A percentile compares a stretch with the other conserved stretches of the same genome.
Conservation (phyloP, 2,113 vertebrate genomes). For the Sinocyclocheilus rhinocerous region DNA sequence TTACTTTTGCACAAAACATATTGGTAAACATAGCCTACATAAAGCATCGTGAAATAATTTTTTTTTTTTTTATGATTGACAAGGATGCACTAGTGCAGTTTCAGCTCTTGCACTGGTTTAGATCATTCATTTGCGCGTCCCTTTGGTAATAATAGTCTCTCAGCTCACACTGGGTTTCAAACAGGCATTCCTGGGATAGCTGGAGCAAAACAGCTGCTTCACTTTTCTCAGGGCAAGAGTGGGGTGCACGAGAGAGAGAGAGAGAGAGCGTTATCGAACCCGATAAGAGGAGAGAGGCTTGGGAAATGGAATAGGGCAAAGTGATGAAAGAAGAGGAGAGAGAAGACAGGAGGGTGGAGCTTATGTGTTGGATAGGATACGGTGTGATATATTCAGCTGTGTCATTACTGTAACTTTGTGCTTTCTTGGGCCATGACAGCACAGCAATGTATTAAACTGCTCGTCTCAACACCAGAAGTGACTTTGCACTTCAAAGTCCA, state of each 20-base stretch:
- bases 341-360: background rate
- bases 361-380: slow-evolving; percentile 6
- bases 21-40: background rate
- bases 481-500: slow-evolving; percentile 16
- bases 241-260: background rate
- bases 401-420: slow-evolving; percentile 26
- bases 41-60: too few species aligned
- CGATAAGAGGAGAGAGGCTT: slow-evolving; percentile 8
- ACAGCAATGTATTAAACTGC: slow-evolving; percentile 38
- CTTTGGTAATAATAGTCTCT: slow-evolving; percentile 60
- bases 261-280: background rate
- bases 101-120: background rate
- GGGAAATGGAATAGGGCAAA: background rate
- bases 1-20: background rate
- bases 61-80: too few species aligned
- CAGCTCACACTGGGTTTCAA: slow-evolving; percentile 58
- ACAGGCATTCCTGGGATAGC: slow-evolving; percentile 69
- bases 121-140: slow-evolving; percentile 42
- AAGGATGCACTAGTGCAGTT: background rate
- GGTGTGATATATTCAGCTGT: slow-evolving; percentile 38
- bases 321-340: background rate
- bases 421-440: slow-evolving; percentile 52
- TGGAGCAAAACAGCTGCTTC: slow-evolving; percentile 65
- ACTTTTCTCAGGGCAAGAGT: background rate
- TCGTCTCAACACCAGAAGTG: slow-evolving; percentile 1